These are phyloP conservation scores for Mythimna pallens DNA, from an alignment of 2,888 invertebrate genomes.

Conservation along the genomic window DNA sequence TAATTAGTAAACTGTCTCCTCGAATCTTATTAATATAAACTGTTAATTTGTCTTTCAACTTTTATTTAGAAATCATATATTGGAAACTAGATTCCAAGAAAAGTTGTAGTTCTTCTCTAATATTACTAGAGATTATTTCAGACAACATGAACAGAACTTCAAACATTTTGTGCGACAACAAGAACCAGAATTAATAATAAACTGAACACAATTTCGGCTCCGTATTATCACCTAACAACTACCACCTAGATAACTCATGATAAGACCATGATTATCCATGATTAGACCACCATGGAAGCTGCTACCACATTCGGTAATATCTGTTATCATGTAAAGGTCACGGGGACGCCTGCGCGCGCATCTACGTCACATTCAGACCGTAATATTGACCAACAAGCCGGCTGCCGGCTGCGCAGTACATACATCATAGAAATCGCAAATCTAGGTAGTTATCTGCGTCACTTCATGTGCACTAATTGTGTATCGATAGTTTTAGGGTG, in stretches of 20 bases:
- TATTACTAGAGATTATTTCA: too few species aligned
- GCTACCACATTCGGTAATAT: conserved; percentile 38
- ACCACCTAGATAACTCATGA: conserved; percentile 6
- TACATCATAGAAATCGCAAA: conserved; percentile 30
- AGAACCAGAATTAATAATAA: conserved; percentile 9
- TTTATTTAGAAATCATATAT: background rate
- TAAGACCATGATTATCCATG: conserved; percentile 24
- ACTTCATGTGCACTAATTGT: conserved; percentile 13
- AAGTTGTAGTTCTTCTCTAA: background rate
- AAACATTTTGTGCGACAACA: background rate
- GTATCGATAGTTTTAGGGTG: background rate
- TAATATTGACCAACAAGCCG: conserved; percentile 81
- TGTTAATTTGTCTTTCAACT: background rate
- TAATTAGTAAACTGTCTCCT: background rate
- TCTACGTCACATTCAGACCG: conserved; percentile 76
- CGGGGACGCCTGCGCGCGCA: conserved; percentile 82
- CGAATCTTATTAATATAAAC: background rate
- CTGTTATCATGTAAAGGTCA: conserved; percentile 77
- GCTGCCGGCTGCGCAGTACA: conserved; percentile 36
- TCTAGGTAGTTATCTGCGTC: conserved; percentile 26
- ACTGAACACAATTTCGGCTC: conserved; percentile 4
- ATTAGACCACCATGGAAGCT: conserved; percentile 43
- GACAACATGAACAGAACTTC: too few species aligned
- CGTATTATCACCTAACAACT: conserved; percentile 12
- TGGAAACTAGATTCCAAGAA: background rate